Base-by-base conservation (phyloP, 2,888 invertebrate species). In the Malachius bipustulatus region DNA sequence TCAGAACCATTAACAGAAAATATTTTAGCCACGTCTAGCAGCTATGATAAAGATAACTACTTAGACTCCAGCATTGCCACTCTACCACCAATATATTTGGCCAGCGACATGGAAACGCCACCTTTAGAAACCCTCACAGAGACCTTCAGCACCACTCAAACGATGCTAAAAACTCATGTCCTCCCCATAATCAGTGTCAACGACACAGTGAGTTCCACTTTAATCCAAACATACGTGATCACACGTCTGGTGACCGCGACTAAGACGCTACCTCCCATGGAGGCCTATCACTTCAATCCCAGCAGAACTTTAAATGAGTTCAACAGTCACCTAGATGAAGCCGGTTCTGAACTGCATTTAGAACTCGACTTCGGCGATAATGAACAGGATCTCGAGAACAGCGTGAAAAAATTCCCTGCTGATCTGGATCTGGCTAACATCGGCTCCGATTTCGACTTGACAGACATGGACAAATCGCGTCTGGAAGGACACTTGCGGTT, bases 61-160 rank as follows among this genome's bases (percentile, higher is more conserved):
- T 62, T 83, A 40, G 81, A 82, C 57, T 81, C 82, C 9, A 83
- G 82, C 49, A 75, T 89, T 36, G 85, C 81, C 6, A 89, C 89
- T 1, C 65, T 90, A 24, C 85, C 87, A 6, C 75, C 87, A 0
- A 75, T 90, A 41, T 77, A 77, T 39, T 64, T 87, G 26, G 74
- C 80, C 4, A 73, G 77, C 6, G 81, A 80, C 49, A 75, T 77
- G 57, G 83, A 82, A 59, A 89, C 88, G 0, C 87, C 88, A 9
- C 85, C 87, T 0, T 62, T 91, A 33, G 87, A 89, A 65, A 89
- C 88, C 1, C 67, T 85, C 28, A 88, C 87, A 1, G 89, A 91
- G 63, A 88, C 88, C 2, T 91, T 88, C 63, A 88, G 89, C 48
- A 88, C 90, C 3, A 89, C 88, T 1, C 87, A 90, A 60, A 72